Base-by-base conservation (phyloP, 2,797 vertebrate genomes). In the Chelon auratus region DNA sequence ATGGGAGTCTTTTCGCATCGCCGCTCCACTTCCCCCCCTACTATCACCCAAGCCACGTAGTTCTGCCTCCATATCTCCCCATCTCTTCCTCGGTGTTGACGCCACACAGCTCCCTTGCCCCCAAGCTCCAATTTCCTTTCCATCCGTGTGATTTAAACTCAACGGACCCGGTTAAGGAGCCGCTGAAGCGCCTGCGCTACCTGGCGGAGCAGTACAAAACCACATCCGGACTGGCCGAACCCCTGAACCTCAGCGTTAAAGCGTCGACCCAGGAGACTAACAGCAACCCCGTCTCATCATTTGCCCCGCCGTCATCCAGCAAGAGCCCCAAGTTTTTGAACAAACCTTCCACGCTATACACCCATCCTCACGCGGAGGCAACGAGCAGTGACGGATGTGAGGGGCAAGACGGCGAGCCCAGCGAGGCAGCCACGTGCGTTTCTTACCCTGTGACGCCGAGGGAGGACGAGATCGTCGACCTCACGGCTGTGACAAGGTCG, bases 261-360 rank as follows among this genome's bases (percentile, higher is more conserved):
- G 80, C 68, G 0, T 17, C 78, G 3, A 45, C 13, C 2, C 13
- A 3, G 43, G 88, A 85, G 13, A 20, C 55, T 0, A 26, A 59
- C 39, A 73, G 42, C n/a, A 79, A 73, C 53, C 88, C 89, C 0
- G 69, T 69, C 0, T 95, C 94, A 0, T 95, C 94, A 0, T 95
- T 95, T 17, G 43, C 88, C 0, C 67, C 87, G 2, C 91, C 86
- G 5, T 48, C 70, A 8, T 37, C 85, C 22, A 90, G 70, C 87
- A 94, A 93, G 64, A 90, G 56, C 59, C 92, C 93, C 8, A 94
- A 92, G 82, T 95, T 95, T 58, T 50, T 95, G 61, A 95, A 95
- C 7, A 84, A 93, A 61, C 91, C 93, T 0, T 92, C 85, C 0
- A 81, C 93, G 11, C 85, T 95, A 62, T 94, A 94, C 57, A 26